Evolutionary conservation across 1,140 invertebrate genomes (phyloP), one percentile per base, ranked within the genome.

Genomic region (Ceratoteleas bidentatus): DNA sequence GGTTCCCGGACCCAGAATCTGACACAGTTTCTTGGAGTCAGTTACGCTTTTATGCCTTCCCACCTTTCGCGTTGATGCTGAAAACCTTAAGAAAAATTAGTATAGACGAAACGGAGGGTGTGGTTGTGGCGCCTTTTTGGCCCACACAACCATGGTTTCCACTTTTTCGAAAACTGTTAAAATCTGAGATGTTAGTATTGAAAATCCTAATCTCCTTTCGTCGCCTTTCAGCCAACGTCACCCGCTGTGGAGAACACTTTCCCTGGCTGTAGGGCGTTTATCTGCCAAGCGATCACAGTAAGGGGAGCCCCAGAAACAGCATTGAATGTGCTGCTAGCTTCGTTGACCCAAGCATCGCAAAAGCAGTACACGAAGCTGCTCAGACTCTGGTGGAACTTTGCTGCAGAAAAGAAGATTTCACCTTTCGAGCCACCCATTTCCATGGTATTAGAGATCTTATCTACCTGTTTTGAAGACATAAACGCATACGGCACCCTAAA

Each of bases 21-120:
- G 54, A 14, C 52, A 85, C 82, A 11, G 4, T 82, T 6, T n/a
- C 10, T 0, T 85, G 84, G 81, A 34, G 15, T 9, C 16, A 60
- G 45, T 16, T 54, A 2, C 38, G 68, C 45, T 84, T 84, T 49
- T 86, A 84, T 49, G 84, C 78, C 10, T 85, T 87, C 43, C 84
- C 80, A 2, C 86, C 81, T 0, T 89, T 89, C 73, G 36, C 76
- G 0, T n/a, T 86, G 13, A 33, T 65, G 2, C 16, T 11, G 2
- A 6, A 32, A 10, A n/a, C 43, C 3, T 54, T 75, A 10, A 13
- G 85, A 85, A 87, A 86, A 75, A 85, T 87, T n/a, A 76, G 80
- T 10, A 5, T 38, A 24, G 86, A 88, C 38, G 56, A 68, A 54
- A 82, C 85, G 34, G 56, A 64, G 52, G 85, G 83, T 8, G 72